phyloP scores from a whole-genome alignment of 2,797 vertebrate species.

The Galagoides demidoff region DNA sequence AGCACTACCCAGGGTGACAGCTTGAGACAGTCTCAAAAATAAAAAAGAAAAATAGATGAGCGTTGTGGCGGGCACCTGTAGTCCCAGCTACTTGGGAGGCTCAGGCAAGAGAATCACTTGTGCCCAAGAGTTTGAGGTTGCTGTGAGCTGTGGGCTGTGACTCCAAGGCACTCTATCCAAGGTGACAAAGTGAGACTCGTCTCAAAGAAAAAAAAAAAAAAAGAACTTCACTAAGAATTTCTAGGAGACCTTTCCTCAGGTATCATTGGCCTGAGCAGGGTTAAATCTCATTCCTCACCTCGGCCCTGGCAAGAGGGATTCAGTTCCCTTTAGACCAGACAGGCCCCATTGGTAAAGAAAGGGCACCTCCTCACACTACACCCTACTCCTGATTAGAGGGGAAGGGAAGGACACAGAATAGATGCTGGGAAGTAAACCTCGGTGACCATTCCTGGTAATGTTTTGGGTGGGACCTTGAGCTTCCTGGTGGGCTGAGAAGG shows the following conservation, averaged over 20 bases:
- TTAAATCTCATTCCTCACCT: neutral
- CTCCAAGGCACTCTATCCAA: too few species aligned
- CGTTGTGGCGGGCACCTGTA: too few species aligned
- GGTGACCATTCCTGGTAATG: neutral
- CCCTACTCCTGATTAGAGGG: neutral
- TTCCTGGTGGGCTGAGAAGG: neutral
- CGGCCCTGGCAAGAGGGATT: neutral
- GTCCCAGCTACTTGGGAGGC: too few species aligned
- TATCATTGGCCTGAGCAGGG: conserved; percentile 16
- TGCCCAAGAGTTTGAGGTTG: too few species aligned
- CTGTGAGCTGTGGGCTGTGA: too few species aligned
- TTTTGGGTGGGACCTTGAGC: neutral
- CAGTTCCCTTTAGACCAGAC: neutral
- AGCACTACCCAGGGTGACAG: too few species aligned
- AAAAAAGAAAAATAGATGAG: too few species aligned
- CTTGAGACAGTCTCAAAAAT: too few species aligned
- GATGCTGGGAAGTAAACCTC: neutral
- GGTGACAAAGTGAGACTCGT: too few species aligned
- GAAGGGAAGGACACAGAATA: neutral
- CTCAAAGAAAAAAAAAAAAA: too few species aligned
- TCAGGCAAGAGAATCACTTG: too few species aligned
- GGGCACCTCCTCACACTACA: neutral
- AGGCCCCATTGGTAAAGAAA: neutral
- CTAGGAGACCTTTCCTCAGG: neutral
- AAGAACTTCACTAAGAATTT: neutral